Conservation (phyloP, 1,140 invertebrate species). For the Amphibalanus amphitrite region DNA sequence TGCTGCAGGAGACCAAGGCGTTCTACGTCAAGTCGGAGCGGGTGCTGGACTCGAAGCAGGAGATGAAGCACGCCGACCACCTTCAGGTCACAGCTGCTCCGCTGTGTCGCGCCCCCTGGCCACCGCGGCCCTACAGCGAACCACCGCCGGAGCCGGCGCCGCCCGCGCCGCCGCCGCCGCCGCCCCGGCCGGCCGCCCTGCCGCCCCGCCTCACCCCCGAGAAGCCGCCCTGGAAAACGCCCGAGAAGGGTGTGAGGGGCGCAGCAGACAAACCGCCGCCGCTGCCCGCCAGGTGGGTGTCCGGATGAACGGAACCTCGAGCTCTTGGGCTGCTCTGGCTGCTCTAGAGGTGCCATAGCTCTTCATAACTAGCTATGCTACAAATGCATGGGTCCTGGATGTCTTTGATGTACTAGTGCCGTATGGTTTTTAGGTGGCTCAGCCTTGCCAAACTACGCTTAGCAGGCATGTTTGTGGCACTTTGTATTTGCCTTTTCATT, state of each 20-base stretch:
- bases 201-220: slow-evolving; percentile 8
- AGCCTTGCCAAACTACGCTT: too few species aligned
- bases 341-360: too few species aligned
- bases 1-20: slow-evolving; percentile 77
- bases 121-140: slow-evolving; percentile 3
- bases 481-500: too few species aligned
- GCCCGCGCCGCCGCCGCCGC: slow-evolving; percentile 4
- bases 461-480: too few species aligned
- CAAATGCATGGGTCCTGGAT: too few species aligned
- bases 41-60: slow-evolving; percentile 63
- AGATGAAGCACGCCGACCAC: slow-evolving; percentile 32
- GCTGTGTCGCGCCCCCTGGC: slow-evolving; percentile 6
- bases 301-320: not conserved
- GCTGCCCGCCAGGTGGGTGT: slow-evolving; percentile 12
- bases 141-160: slow-evolving; percentile 6
- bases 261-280: slow-evolving; percentile 5
- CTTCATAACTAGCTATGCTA: too few species aligned
- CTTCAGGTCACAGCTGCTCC: slow-evolving; percentile 25
- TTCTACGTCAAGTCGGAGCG: slow-evolving; percentile 84
- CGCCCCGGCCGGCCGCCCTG: slow-evolving; percentile 7
- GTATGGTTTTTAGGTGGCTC: too few species aligned
- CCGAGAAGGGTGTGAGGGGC: not conserved
- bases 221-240: slow-evolving; percentile 3
- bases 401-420: too few species aligned
- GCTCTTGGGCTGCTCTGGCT: too few species aligned